Evolutionary conservation across 2,797 vertebrate species (phyloP).

Genomic region (Myotis myotis): DNA sequence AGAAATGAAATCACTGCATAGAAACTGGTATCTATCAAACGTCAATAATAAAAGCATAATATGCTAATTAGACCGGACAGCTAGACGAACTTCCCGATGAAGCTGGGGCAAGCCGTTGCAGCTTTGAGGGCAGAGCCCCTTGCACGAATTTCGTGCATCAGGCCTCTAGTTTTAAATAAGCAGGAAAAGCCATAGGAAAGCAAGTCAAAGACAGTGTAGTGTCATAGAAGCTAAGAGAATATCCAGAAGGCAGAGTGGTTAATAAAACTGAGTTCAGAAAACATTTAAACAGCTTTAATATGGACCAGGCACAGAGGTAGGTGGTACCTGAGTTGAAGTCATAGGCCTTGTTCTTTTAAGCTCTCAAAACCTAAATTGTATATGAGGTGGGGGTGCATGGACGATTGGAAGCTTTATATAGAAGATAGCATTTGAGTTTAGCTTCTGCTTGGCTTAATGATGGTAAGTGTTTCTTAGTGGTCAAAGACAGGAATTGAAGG

Average conservation of each 20-base stretch:
- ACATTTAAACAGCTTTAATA: not conserved
- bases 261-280: not conserved
- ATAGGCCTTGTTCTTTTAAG: not conserved
- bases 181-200: not conserved
- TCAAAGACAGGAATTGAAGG: not conserved
- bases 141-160: no score
- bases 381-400: not conserved
- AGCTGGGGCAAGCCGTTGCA: no score
- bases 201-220: not conserved
- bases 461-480: not conserved
- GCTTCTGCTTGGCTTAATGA: not conserved
- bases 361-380: not conserved
- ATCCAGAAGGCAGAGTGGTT: not conserved
- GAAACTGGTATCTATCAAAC: not conserved
- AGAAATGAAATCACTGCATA: conserved; percentile 2
- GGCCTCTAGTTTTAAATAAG: not conserved
- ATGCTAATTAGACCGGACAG: no score
- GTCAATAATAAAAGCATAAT: no score
- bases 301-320: not conserved
- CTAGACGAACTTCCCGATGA: no score
- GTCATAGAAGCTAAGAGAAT: not conserved
- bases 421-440: not conserved
- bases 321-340: not conserved
- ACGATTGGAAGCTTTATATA: not conserved
- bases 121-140: no score